Evolutionary conservation across 2,888 invertebrate species (phyloP).

Genomic region (Xanthorhoe designata): DNA sequence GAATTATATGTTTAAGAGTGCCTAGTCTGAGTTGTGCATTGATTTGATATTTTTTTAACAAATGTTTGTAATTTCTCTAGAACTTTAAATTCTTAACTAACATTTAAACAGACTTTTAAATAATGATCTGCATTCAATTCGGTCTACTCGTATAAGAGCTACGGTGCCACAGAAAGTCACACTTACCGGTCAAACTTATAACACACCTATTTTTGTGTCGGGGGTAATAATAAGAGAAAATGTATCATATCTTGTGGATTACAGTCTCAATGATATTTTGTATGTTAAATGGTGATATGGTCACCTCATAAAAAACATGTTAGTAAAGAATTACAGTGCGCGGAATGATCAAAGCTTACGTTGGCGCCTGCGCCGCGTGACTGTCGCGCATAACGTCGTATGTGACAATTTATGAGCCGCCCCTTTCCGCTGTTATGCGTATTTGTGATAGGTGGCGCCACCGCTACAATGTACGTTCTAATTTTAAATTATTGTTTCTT

Average conservation of each 20-base stretch:
- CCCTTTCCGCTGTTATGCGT: slow-evolving; percentile 48
- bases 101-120: no score
- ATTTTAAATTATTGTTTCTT: slow-evolving; percentile 36
- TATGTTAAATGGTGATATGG: background rate
- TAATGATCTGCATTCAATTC: no score
- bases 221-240: no score
- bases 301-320: background rate
- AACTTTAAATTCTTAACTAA: no score
- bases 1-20: background rate
- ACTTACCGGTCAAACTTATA: no score
- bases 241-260: no score
- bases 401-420: slow-evolving; percentile 52
- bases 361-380: slow-evolving; percentile 42
- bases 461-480: slow-evolving; percentile 46
- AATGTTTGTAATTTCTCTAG: no score
- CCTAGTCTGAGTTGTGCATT: background rate
- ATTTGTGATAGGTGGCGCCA: slow-evolving; percentile 52
- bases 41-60: background rate
- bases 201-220: no score
- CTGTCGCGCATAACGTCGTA: slow-evolving; percentile 33
- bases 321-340: slow-evolving; percentile 8
- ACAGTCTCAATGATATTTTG: no score
- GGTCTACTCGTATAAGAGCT: no score
- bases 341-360: slow-evolving; percentile 34
- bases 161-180: no score